Conservation (phyloP, 1,140 invertebrate genomes). For the Drosophila virilis region DNA sequence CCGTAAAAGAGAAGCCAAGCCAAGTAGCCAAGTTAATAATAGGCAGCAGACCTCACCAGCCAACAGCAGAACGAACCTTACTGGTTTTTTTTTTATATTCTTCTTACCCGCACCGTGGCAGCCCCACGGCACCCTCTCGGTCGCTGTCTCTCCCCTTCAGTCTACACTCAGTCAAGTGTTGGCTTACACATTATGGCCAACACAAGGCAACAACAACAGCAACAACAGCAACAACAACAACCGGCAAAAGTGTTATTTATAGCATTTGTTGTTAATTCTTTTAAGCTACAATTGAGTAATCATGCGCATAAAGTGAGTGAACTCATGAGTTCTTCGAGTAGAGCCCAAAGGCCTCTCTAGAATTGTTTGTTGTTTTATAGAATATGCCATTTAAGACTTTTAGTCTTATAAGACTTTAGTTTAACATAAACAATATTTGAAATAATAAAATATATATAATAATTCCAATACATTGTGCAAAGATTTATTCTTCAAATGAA, state of each 20-base stretch:
- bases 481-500: no score
- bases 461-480: no score
- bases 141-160: background rate
- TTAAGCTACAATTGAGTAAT: slow-evolving; percentile 71
- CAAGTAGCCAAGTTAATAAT: slow-evolving; percentile 77
- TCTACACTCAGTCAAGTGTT: slow-evolving; percentile 27
- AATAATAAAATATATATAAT: background rate
- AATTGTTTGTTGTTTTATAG: background rate
- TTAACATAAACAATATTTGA: no score
- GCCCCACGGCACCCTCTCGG: background rate
- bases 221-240: slow-evolving; percentile 26
- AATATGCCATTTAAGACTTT: background rate
- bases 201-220: background rate
- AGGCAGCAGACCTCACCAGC: slow-evolving; percentile 42
- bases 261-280: slow-evolving; percentile 68
- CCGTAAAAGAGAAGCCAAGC: slow-evolving; percentile 52
- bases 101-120: background rate
- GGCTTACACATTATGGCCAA: slow-evolving; percentile 58
- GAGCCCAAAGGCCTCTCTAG: background rate
- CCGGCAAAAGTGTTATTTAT: slow-evolving; percentile 66
- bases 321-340: slow-evolving; percentile 45
- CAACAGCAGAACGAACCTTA: slow-evolving; percentile 50
- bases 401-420: background rate
- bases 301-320: slow-evolving; percentile 68
- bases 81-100: slow-evolving; percentile 50